These are phyloP conservation scores for Myotis davidii DNA, from an alignment of 2,113 vertebrate species.

Conservation along the genomic window DNA sequence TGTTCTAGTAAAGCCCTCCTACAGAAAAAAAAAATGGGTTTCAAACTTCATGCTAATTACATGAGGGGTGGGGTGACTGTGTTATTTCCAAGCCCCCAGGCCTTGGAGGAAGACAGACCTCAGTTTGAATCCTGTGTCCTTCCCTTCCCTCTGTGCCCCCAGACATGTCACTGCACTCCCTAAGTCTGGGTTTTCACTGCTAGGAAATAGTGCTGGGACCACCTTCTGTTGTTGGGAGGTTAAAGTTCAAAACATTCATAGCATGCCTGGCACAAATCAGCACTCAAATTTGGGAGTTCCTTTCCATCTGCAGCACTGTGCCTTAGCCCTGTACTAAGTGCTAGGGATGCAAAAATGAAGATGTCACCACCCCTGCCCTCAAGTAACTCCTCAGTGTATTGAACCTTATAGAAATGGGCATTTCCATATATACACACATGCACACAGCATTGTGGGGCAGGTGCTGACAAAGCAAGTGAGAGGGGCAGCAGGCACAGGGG, in stretches of 20 bases:
- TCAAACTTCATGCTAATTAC: neutral
- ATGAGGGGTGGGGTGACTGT: no score
- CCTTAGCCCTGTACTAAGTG: neutral
- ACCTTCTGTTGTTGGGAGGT: neutral
- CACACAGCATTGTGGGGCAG: neutral
- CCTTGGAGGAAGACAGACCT: neutral
- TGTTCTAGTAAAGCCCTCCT: neutral
- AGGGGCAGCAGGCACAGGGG: neutral
- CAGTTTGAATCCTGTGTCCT: neutral
- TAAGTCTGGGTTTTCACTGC: neutral
- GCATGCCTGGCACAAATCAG: neutral
- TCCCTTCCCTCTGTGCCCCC: neutral
- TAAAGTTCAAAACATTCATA: neutral
- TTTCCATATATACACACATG: neutral
- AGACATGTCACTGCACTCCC: neutral
- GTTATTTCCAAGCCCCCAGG: neutral
- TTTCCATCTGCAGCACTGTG: neutral
- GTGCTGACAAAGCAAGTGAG: neutral
- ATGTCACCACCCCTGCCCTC: neutral
- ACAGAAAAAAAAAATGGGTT: neutral
- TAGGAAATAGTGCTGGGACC: neutral
- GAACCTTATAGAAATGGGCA: neutral
- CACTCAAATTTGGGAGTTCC: neutral
- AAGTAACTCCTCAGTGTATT: neutral
- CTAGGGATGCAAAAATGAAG: neutral